Base-by-base conservation (phyloP, 1,140 invertebrate genomes). In the Gonatopus flavifemur region DNA sequence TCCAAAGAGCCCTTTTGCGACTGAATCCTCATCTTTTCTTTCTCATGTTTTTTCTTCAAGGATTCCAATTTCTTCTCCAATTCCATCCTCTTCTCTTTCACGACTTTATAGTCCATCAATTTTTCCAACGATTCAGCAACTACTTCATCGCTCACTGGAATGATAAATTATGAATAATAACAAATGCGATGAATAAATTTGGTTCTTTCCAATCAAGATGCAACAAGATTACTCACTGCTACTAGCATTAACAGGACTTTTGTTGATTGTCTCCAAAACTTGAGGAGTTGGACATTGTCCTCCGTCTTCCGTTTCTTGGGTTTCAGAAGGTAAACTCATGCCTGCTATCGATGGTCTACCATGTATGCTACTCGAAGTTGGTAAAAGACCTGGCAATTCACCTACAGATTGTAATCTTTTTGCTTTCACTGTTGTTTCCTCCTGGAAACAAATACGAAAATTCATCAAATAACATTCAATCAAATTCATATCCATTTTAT, bases 61-160 rank as follows among this genome's bases (percentile, higher is more conserved):
- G 83, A 81, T 53, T 94, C 91, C 33, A 97, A 70, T 68, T 96
- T 95, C 65, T 94, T 92, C 28, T 94, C 90, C 15, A 94, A 70
- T 69, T 96, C 93, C 1, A 82, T 57, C 13, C 86, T 84, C 59
- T 93, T 91, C 58, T 96, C 93, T 22, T 83, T 84, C 3, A 94
- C 89, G 19, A 82, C 62, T 78, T 96, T 96, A 64, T 86, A 86
- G 4, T 89, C 86, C 59, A 92, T 82, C 6, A 96, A 79, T 53
- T 87, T 85, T 8, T 93, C 90, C 22, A 96, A 70, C 0, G 88
- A 79, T 63, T 94, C 92, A 0, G 89, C 88, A 16, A 85, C 61
- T 38, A 89, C 78, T 42, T 85, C 82, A 33, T 87, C 86, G 28
- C 75, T 65, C 44, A 64, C 74, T 70, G 33, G 4, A 51, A 54